phyloP scores from a whole-genome alignment of 2,113 vertebrate genomes.

The Trochalopteron elliotii region DNA sequence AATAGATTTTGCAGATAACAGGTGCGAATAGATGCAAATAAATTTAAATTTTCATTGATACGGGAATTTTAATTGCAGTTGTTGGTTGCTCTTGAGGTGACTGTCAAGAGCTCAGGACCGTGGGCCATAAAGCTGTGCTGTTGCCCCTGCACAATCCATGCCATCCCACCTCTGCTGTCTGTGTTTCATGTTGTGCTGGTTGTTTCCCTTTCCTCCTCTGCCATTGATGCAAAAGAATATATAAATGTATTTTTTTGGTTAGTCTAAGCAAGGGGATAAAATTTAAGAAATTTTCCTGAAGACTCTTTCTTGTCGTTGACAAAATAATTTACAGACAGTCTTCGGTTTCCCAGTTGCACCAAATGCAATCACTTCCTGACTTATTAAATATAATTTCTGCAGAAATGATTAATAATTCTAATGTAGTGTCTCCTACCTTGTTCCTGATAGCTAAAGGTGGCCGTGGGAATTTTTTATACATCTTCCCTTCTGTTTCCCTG shows the following conservation, averaged over 20 bases:
- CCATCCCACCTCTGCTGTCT: background rate
- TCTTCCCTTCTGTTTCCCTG: slow-evolving; percentile 40
- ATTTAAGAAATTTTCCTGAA: background rate
- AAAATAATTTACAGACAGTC: background rate
- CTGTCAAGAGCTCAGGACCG: background rate
- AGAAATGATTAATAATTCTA: slow-evolving; percentile 42
- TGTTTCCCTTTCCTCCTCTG: background rate
- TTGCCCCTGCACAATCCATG: accelerated
- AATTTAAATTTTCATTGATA: background rate
- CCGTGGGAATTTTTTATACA: slow-evolving; percentile 45
- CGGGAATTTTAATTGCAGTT: background rate
- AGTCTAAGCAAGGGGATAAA: background rate
- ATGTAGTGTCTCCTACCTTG: slow-evolving; percentile 8
- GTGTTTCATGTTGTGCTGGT: background rate
- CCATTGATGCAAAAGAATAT: background rate
- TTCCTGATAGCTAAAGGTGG: slow-evolving; percentile 33
- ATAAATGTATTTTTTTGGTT: background rate
- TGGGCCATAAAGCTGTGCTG: background rate
- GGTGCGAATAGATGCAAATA: background rate
- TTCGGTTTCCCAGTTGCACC: background rate
- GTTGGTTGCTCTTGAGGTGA: background rate
- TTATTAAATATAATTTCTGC: slow-evolving; percentile 36
- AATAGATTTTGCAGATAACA: background rate
- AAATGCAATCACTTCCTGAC: slow-evolving; percentile 16
- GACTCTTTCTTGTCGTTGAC: background rate